Base-by-base conservation (phyloP, 2,113 vertebrate genomes). In the Callospermophilus lateralis region DNA sequence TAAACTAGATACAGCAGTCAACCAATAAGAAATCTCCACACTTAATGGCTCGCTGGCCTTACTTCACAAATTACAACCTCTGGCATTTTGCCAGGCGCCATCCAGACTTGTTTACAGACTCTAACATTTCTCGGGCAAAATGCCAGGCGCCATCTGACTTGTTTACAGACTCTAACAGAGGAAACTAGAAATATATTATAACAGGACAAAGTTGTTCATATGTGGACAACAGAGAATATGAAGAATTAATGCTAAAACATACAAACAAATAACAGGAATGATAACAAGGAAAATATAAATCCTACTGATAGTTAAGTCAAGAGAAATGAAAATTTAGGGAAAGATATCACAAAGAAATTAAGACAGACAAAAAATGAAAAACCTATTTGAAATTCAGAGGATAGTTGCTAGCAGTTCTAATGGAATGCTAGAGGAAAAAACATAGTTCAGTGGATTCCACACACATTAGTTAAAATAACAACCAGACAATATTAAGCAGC, bases 201-300 rank as follows among this genome's bases (percentile, higher is more conserved):
- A 68, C 2, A 92, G 30, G 12, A 78, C 6, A 93, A 85, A 76
- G 5, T 76, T 53, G 9, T 20, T 85, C 19, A 61, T 92, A 42
- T 80, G 26, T 92, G 42, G 8, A 45, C 13, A 70, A 76, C 5
- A 79, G 19, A 70, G 11, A n/a, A 90, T 45, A 48, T 45, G 24
- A 90, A 51, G 81, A 84, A 34, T 42, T 86, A 24, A 55, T 55
- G 51, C 2, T 93, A 80, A 85, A 34, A 3, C 1, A 65, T 7
- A 3, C 6, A 28, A 55, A 48, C 77, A 83, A 83, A 45, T 89
- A 84, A 85, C 3, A 74, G 37, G 37, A 48, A 4, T 48, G 15
- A 84, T n/a, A 78, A 90, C 15, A 90, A 85, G 16, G 32, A 70
- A 90, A 77, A 76, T 86, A 67, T 34, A 67, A 83, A 85, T 37